Evolutionary conservation across 2,113 vertebrate genomes (phyloP).

Genomic region (Nesoenas mayeri): DNA sequence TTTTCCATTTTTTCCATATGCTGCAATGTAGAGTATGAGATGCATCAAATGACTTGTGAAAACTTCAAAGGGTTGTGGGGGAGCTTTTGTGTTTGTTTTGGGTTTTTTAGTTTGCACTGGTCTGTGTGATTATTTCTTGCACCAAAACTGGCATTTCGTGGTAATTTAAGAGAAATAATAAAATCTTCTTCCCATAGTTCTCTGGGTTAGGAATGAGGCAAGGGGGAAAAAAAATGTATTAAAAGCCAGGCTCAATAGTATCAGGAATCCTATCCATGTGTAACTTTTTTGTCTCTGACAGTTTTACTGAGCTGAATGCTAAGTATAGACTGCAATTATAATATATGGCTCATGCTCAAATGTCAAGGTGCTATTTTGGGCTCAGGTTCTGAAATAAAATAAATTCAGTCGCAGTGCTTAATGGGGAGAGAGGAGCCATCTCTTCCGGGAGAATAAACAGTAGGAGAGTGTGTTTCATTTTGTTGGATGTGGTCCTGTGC

Average conservation of each 20-base stretch:
- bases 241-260: conserved; percentile 26
- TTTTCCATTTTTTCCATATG: background rate
- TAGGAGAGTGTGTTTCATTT: background rate
- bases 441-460: background rate
- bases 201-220: background rate
- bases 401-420: conserved; percentile 28
- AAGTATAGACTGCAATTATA: conserved; percentile 62
- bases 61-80: background rate
- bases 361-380: conserved; percentile 62
- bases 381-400: conserved; percentile 42
- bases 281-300: conserved; percentile 41
- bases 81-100: background rate
- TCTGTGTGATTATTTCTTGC: background rate
- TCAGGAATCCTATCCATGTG: conserved; percentile 23
- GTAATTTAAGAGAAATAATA: background rate
- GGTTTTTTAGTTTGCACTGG: background rate
- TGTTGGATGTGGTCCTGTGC: background rate
- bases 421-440: background rate
- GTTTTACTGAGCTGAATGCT: conserved; percentile 23
- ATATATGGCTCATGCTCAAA: conserved; percentile 58
- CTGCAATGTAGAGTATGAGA: background rate
- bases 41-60: background rate
- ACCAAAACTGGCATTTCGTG: background rate
- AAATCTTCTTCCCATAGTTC: background rate
- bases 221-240: background rate